Evolutionary conservation across 2,113 vertebrate genomes (phyloP), one percentile per base, ranked within the genome.

Genomic region (Isurus oxyrinchus): DNA sequence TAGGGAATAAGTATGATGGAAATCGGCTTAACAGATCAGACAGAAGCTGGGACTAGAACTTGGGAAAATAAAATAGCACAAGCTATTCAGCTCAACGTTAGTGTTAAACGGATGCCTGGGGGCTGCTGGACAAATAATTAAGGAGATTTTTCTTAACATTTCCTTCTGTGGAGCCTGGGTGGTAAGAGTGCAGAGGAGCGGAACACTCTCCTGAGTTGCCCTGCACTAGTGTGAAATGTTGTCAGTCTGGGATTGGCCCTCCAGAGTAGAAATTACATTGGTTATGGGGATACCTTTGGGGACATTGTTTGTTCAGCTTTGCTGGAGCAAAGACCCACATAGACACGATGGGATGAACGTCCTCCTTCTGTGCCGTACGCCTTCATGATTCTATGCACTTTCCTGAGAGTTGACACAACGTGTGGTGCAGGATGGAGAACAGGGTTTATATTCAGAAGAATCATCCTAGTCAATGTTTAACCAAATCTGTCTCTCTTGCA

Each of bases 401-500:
- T 40, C 79, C n/a, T 44, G 14, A 16, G 63, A 66, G 63, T 2
- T 66, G 63, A 19, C 63, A 66, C 63, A 66, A 66, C 3, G 19
- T 61, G 59, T 61, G 59, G 59, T 61, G 16, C 66, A 19, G 25
- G 27, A 31, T 27, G 69, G 27, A 31, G 31, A 87, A 8, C 40
- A 10, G 44, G 88, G 6, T 44, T 13, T 69, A 44, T 23, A 53
- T 55, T 49, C n/a, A 44, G 66, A 69, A 69, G 72, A 23, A 76
- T 31, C 44, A 2, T 31, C 53, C 11, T 1, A 1, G 14, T 31
- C 67, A 76, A 11, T 76, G 3, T 49, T 55, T 79, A 69, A 79
- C 25, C 67, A 67, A 2, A 0, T 21, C 40, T 86, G 72, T 96
- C 21, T 96, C 31, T 96, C 76, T 96, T 96, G 1, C 97, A 99